A percentile compares a stretch with the other conserved stretches of the same genome.
These are phyloP conservation scores for Agrochola macilenta DNA, from an alignment of 2,888 invertebrate species.

Conservation along the genomic window DNA sequence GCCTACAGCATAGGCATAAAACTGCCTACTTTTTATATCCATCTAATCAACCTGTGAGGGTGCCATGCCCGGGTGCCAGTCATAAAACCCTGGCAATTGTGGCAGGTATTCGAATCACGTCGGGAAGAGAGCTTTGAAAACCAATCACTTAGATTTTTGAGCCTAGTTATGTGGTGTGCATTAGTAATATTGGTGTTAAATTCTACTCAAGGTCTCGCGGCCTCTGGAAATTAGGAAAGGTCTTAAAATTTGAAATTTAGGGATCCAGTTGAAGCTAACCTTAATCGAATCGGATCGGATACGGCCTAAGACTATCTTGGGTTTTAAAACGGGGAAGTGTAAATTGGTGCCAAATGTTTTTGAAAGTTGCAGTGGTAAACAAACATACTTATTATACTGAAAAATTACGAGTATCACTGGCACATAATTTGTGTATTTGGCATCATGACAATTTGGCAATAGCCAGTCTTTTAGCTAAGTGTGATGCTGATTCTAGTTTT, in stretches of 20 bases:
- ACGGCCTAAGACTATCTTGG: no score
- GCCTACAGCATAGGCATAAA: conserved; percentile 51
- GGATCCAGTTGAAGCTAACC: not conserved
- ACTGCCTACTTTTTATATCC: conserved; percentile 50
- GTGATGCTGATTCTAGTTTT: not conserved
- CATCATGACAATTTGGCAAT: not conserved
- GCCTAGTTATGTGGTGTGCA: conserved; percentile 31
- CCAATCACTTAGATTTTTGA: conserved; percentile 64
- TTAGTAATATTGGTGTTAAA: conserved; percentile 35
- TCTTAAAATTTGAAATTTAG: not conserved
- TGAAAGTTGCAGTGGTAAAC: not conserved
- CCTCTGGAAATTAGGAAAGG: not conserved
- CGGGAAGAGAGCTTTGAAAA: conserved; percentile 21
- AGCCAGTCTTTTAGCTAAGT: not conserved
- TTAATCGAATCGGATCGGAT: not conserved
- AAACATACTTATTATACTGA: not conserved
- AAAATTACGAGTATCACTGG: no score
- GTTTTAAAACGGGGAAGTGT: not conserved
- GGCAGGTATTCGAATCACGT: conserved; percentile 61
- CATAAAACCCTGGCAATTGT: conserved; percentile 54
- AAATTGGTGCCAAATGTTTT: not conserved
- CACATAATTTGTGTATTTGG: no score
- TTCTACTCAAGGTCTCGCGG: not conserved
- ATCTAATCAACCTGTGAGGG: conserved; percentile 56
- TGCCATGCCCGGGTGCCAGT: conserved; percentile 26